These are phyloP conservation scores for Bos taurus DNA, from an alignment of 2,113 vertebrate species.

Conservation along the genomic window ARS-UCD2.0 NC_037338.1:53889501-53890000, in stretches of 20 bases:
- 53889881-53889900: background rate
- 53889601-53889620: background rate
- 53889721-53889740: background rate
- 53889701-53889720: background rate
- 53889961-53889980: background rate
- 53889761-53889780: background rate
- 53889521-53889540: background rate
- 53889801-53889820: background rate
- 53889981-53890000: background rate
- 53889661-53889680: accelerated
- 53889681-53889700: background rate
- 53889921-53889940: background rate
- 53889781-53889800: background rate
- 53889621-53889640: background rate
- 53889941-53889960: background rate
- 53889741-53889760: background rate
- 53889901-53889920: background rate
- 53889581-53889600: background rate
- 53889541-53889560: background rate
- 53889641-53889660: background rate
- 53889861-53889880: background rate
- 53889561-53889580: background rate
- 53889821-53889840: background rate
- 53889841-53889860: background rate
- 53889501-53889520: background rate